Conservation (phyloP, 2,888 invertebrate species). For the Aphidius colemani region DNA sequence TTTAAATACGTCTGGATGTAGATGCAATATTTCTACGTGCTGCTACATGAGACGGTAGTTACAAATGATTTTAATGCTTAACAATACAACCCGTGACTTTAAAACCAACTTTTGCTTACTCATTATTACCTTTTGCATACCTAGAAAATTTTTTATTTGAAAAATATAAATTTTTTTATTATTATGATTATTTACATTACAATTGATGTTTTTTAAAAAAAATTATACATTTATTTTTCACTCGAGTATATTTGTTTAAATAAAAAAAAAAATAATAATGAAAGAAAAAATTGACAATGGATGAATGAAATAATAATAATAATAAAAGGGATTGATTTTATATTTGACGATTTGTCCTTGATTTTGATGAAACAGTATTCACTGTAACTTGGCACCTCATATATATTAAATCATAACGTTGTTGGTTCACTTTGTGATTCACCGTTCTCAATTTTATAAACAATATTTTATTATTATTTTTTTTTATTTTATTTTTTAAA, state of each 20-base stretch:
- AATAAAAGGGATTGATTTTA: neutral
- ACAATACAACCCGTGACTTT: slow-evolving; percentile 30
- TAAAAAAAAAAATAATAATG: neutral
- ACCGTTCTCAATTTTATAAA: neutral
- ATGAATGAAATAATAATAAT: slow-evolving; percentile 3
- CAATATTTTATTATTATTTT: no score
- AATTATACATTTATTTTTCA: no score
- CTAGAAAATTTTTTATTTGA: slow-evolving; percentile 9
- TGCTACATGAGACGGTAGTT: slow-evolving; percentile 26
- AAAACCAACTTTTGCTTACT: slow-evolving; percentile 22
- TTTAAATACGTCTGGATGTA: slow-evolving; percentile 9
- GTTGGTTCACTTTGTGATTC: slow-evolving; percentile 7
- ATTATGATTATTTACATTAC: no score
- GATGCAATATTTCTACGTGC: slow-evolving; percentile 27
- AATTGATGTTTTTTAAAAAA: no score
- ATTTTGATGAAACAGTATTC: neutral
- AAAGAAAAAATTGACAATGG: neutral
- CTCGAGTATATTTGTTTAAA: no score
- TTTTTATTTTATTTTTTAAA: no score
- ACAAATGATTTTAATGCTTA: slow-evolving; percentile 38
- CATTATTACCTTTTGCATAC: slow-evolving; percentile 13
- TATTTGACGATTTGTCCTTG: slow-evolving; percentile 3
- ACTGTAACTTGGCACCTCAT: slow-evolving; percentile 2
- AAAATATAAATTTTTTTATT: neutral
- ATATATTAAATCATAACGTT: neutral